Conservation (phyloP, 2,888 invertebrate genomes). For the Anorthoa munda region DNA sequence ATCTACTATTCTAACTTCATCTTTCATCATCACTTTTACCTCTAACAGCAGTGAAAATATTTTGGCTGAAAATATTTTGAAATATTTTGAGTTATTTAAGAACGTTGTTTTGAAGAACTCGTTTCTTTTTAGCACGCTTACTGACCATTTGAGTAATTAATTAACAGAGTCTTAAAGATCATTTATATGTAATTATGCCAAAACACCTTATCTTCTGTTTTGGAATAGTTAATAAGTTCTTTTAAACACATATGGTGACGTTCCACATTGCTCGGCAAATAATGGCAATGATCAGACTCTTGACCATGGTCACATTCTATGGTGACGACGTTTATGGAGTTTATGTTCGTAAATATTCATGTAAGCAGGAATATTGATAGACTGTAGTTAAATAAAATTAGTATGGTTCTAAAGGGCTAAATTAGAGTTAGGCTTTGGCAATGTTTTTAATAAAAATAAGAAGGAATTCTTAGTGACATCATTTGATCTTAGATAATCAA, state of each 20-base stretch:
- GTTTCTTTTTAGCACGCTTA: conserved; percentile 8
- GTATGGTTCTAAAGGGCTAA: background rate
- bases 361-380: background rate
- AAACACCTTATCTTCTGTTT: conserved; percentile 1
- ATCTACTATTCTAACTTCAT: too few species aligned
- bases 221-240: background rate
- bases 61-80: background rate
- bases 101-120: conserved; percentile 4
- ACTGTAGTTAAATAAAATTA: background rate
- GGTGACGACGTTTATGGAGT: conserved; percentile 15
- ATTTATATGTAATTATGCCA: conserved; percentile 9
- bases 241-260: conserved; percentile 14
- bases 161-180: background rate
- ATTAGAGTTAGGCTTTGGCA: background rate
- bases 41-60: background rate
- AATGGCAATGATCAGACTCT: conserved; percentile 39
- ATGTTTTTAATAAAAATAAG: background rate
- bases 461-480: background rate
- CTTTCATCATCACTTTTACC: background rate
- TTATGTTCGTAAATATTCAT: conserved; percentile 38
- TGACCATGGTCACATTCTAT: conserved; percentile 44
- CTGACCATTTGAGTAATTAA: conserved; percentile 24
- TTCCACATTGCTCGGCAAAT: conserved; percentile 19
- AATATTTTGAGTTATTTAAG: background rate
- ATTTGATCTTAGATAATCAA: too few species aligned